Percentiles rank a stretch among this genome's conserved stretches.
Evolutionary conservation across 2,113 vertebrate genomes (phyloP).

Genomic region (Uria lomvia): DNA sequence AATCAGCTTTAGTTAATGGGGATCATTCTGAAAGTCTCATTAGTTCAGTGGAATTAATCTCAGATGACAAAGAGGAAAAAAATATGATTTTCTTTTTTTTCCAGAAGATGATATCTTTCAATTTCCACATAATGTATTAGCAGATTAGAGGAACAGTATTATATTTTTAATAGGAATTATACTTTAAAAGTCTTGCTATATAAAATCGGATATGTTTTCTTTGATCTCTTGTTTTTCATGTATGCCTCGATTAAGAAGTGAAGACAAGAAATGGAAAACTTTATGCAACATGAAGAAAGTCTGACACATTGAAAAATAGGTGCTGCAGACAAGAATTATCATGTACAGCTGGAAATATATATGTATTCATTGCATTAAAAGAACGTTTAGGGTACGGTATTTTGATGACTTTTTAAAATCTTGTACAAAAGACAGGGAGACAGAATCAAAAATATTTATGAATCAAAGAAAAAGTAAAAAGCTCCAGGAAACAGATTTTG

Average conservation of each 20-base stretch:
- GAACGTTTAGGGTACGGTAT: not conserved
- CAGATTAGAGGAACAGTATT: not conserved
- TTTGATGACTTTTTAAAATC: not conserved
- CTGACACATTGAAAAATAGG: not conserved
- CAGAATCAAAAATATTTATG: not conserved
- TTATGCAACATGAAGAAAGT: not conserved
- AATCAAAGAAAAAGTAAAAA: not conserved
- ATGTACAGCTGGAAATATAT: not conserved
- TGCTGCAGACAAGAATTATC: not conserved
- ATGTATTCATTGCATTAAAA: not conserved
- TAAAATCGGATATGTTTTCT: not conserved
- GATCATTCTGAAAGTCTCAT: constrained; percentile 67
- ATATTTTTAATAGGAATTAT: not conserved
- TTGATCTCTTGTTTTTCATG: not conserved
- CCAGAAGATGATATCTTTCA: constrained; percentile 2
- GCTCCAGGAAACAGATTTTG: rapidly evolving
- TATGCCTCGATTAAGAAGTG: not conserved
- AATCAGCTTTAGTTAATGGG: constrained; percentile 75
- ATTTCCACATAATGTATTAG: not conserved
- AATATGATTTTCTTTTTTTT: not conserved
- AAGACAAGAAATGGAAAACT: not conserved
- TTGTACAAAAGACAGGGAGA: not conserved
- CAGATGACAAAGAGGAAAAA: constrained; percentile 25
- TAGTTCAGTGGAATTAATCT: constrained; percentile 64
- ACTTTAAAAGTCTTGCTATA: not conserved